Evolutionary conservation across 2,888 invertebrate genomes (phyloP).

Genomic region (Serrognathus titanus): DNA sequence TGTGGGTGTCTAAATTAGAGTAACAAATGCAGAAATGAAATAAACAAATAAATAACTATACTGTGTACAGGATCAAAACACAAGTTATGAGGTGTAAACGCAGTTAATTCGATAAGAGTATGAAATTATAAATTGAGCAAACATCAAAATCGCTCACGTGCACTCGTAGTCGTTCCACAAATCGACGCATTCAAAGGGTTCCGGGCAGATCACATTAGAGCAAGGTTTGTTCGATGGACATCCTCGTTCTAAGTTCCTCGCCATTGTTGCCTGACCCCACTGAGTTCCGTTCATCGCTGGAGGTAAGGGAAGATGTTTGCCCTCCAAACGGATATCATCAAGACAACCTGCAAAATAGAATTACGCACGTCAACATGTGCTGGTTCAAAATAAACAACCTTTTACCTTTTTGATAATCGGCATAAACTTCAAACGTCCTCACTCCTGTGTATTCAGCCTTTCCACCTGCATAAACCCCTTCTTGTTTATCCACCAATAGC

Average conservation of each 20-base stretch:
- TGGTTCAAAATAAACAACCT: slow-evolving; percentile 1
- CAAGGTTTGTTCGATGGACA: slow-evolving; percentile 96
- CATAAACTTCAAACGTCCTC: slow-evolving; percentile 89
- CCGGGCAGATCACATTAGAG: slow-evolving; percentile 88
- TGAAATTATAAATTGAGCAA: background rate
- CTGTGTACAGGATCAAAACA: too few relatives aligned
- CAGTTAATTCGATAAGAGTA: background rate
- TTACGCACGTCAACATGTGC: slow-evolving; percentile 2
- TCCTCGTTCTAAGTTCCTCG: slow-evolving; percentile 83
- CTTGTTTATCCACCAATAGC: slow-evolving; percentile 89
- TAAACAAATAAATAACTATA: too few relatives aligned
- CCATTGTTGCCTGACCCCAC: slow-evolving; percentile 95
- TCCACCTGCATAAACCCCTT: slow-evolving; percentile 93
- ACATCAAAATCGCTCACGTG: slow-evolving; percentile 71
- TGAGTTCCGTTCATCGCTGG: slow-evolving; percentile 94
- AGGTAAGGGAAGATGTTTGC: slow-evolving; percentile 89
- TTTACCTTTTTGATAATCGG: slow-evolving; percentile 88
- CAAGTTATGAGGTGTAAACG: background rate
- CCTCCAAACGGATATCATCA: slow-evolving; percentile 84
- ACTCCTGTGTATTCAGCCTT: slow-evolving; percentile 95
- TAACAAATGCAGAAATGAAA: too few relatives aligned
- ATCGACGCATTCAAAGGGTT: slow-evolving; percentile 92
- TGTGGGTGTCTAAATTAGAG: too few relatives aligned
- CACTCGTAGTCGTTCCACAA: slow-evolving; percentile 98
- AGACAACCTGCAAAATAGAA: slow-evolving; percentile 61